Evolutionary conservation across 2,797 vertebrate species (phyloP), one percentile per base, ranked within the genome.

Genomic region (Yasuhikotakia modesta): DNA sequence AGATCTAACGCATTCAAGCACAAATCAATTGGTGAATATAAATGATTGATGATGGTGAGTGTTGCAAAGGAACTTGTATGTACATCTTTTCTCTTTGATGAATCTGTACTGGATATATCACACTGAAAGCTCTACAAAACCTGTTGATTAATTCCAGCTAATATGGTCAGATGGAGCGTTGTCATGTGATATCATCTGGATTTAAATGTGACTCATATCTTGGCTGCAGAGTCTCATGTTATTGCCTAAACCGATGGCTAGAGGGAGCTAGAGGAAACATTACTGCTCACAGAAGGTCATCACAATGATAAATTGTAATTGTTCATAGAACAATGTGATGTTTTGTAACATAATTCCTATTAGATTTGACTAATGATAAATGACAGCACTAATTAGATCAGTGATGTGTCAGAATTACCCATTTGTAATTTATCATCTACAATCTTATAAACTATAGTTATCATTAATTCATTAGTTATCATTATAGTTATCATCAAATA

Each of bases 261-360:
- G 81, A 77, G 76, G 81, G 79, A 24, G 79, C 79, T 71, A 13
- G 68, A 35, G 58, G 73, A 76, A 35, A 72, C 27, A 43, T 24
- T 8, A 46, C 35, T 22, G 16, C 74, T 32, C 65, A 72, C 39
- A 45, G 30, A n/a, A 81, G 13, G 24, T 7, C 6, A 12, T 35
- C 53, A 55, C 19, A 16, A 17, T 45, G 3, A 72, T 27, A 27
- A 24, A 35, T 57, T 46, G 35, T 69, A 46, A 77, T 76, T 43
- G 67, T 43, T 35, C 27, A 30, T 17, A 50, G 17, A 50, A 57
- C 0, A 55, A 57, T 58, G 21, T 5, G 14, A 61, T n/a, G 17
- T 73, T 61, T 22, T 61, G 13, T 11, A 0, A 71, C 60, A 45
- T 11, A 48, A 60, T 24, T 12, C 8, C 13, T 57, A 57, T 22